phyloP scores from a whole-genome alignment of 2,113 vertebrate genomes.

The Hypocryptadius cinnamomeus region DNA sequence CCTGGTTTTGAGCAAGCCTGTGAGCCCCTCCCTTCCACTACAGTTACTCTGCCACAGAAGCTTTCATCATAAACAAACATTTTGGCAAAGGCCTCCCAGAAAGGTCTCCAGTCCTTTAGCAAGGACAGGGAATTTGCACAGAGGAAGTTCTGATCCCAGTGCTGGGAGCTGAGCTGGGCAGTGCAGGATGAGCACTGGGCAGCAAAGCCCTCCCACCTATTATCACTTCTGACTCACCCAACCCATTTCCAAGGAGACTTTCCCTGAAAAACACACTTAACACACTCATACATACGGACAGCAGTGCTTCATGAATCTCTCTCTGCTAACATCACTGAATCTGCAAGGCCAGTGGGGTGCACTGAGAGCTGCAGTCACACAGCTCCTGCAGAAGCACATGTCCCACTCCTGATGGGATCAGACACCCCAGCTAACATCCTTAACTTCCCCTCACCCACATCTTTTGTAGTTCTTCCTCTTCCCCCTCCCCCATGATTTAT shows the following conservation, averaged over 20 bases:
- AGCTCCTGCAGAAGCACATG: neutral
- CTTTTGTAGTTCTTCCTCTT: neutral
- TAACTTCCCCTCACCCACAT: neutral
- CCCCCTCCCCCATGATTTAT: neutral
- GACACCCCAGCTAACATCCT: neutral
- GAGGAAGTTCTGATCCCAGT: neutral
- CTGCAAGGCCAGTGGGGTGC: neutral
- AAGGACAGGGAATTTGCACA: fast-evolving
- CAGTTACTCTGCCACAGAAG: neutral
- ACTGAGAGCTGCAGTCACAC: neutral
- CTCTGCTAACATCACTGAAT: neutral
- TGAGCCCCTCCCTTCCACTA: neutral
- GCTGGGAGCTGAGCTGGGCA: neutral
- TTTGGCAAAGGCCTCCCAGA: neutral
- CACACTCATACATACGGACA: neutral
- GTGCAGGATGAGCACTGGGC: neutral
- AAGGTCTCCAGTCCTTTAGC: neutral
- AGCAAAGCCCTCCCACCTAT: neutral
- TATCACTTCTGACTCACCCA: neutral
- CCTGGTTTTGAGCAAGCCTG: neutral
- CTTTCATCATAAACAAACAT: neutral
- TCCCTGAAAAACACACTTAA: neutral
- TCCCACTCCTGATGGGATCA: neutral
- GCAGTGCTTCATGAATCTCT: fast-evolving
- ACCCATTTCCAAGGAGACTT: neutral